phyloP scores from a whole-genome alignment of 2,888 invertebrate species.

The Pimpla rufipes region DNA sequence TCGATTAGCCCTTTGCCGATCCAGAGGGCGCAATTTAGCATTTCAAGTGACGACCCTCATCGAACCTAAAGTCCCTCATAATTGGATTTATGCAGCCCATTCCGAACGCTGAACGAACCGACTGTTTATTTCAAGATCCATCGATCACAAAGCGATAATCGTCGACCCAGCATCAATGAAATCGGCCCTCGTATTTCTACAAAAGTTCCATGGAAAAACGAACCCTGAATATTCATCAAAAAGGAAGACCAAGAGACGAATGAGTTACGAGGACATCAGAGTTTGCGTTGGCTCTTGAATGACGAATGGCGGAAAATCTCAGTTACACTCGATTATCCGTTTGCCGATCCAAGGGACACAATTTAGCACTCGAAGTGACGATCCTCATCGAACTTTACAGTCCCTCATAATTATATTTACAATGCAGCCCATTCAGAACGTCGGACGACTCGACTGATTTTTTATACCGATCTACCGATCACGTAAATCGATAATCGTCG shows the following conservation, averaged over 20 bases:
- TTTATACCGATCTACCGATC: neutral
- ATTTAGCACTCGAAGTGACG: neutral
- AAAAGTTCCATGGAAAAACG: too few relatives aligned
- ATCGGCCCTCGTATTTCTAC: neutral
- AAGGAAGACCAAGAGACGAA: too few relatives aligned
- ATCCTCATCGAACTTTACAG: neutral
- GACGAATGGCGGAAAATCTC: too few relatives aligned
- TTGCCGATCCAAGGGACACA: neutral
- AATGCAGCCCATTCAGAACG: neutral
- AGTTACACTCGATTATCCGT: neutral
- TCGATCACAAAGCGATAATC: neutral
- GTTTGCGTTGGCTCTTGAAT: too few relatives aligned
- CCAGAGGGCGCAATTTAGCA: neutral
- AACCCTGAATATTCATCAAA: too few relatives aligned
- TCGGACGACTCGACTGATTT: neutral
- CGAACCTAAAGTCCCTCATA: neutral
- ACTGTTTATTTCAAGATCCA: neutral
- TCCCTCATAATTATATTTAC: neutral
- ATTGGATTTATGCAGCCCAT: neutral
- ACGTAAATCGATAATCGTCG: neutral
- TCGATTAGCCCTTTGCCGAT: too few relatives aligned
- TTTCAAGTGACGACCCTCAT: neutral
- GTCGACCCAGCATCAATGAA: neutral
- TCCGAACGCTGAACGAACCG: neutral
- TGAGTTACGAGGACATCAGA: too few relatives aligned